Conservation (phyloP, 2,113 vertebrate genomes). For the Periophthalmus modestus region DNA sequence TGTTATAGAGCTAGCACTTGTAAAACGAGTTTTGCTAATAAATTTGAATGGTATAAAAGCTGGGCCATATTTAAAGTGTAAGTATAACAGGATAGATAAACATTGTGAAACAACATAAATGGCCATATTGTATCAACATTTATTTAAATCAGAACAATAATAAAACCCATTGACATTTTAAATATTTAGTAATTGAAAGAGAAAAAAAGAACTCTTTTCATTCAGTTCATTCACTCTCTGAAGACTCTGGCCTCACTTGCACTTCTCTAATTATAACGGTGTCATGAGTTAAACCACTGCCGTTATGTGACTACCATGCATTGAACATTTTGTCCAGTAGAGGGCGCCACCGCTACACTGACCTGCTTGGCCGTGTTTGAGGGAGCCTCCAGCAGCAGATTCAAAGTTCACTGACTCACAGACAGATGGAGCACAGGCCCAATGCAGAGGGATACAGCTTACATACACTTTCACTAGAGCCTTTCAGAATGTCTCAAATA, state of each 20-base stretch:
- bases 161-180: no score
- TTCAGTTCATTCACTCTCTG: neutral
- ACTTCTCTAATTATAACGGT: neutral
- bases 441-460: neutral
- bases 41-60: no score
- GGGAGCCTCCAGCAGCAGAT: conserved; percentile 18
- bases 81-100: no score
- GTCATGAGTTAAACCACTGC: neutral
- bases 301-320: conserved; percentile 22
- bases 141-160: no score
- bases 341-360: conserved; percentile 56
- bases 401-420: neutral
- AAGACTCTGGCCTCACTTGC: neutral
- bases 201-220: no score
- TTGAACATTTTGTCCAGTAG: conserved; percentile 56
- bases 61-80: no score
- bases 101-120: no score
- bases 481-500: neutral
- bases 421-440: conserved; percentile 4
- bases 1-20: no score
- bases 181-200: no score
- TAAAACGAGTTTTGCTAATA: no score
- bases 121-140: no score
- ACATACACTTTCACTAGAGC: neutral
- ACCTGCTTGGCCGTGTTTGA: neutral